Evolutionary conservation across 23 tunicate genomes (phyloP), one percentile per base, ranked within the genome.

Genomic region (Phallusia fumigata): DNA sequence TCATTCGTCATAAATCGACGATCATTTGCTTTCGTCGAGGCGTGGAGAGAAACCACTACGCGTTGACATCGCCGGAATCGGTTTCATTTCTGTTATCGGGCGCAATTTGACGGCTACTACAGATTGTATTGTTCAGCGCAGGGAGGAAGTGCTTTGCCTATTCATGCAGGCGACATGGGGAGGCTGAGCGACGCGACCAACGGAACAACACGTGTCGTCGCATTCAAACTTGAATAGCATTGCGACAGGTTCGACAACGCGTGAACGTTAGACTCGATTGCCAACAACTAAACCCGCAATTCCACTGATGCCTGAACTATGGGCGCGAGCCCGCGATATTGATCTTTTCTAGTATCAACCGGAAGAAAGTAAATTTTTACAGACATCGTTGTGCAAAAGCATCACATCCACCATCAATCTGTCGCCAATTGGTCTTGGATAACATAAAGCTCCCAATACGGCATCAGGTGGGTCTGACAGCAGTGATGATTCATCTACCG

Each of bases 41-140:
- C 69, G 69, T 58, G 69, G 69, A 58, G 69, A 58, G 69, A 58
- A 6, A 11, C 28, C 69, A 58, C 26, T 3, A 40, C 47, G 47
- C 47, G 47, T 40, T 10, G 47, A 5, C 47, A 58, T 58, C 69
- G 28, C 69, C 26, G 28, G 28, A 58, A 21, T 58, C 16, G 69
- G 69, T 58, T 58, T 58, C 28, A 58, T 58, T 58, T 58, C 69
- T 58, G 69, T 58, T 58, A 58, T 58, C 69, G 69, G 69, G 69
- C 26, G 11, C 69, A 24, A 24, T 58, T 58, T 58, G 69, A 58
- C 69, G 69, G 69, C 69, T 24, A 58, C 69, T 8, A 13, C 69
- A 58, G 26, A 21, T 24, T 21, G 69, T 16, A 58, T 58, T 58
- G 69, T 58, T 24, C 69, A 24, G 2, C 3, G 69, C 3, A 58